Evolutionary conservation across 1,140 invertebrate species (phyloP).

Genomic region (Drosophila arizonae): DNA sequence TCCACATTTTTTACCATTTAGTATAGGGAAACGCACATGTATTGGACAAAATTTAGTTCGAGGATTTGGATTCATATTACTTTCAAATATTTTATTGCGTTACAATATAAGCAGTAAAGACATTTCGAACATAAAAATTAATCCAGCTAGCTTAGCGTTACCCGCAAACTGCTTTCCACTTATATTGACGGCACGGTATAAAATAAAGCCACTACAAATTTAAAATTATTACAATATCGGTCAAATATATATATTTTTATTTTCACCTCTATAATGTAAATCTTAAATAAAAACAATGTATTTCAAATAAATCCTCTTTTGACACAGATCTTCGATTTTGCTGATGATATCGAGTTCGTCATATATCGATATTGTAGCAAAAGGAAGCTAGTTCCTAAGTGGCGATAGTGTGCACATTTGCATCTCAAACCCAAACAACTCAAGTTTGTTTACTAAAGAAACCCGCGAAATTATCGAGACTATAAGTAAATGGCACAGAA

Average conservation of each 20-base stretch:
- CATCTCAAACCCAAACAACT: constrained; percentile 22
- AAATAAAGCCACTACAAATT: not conserved
- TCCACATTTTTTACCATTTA: constrained; percentile 93
- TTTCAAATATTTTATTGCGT: constrained; percentile 89
- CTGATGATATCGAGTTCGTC: not conserved
- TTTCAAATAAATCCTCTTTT: not conserved
- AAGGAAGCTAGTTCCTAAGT: not conserved
- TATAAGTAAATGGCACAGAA: constrained; percentile 43
- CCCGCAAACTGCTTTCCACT: constrained; percentile 86
- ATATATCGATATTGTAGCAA: not conserved
- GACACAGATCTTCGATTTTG: not conserved
- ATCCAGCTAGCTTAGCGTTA: constrained; percentile 87
- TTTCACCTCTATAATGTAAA: not conserved
- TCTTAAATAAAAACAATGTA: not conserved
- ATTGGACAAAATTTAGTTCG: constrained; percentile 93
- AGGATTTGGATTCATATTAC: constrained; percentile 88
- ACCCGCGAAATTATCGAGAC: constrained; percentile 45
- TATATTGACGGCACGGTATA: constrained; percentile 38
- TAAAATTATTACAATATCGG: too few species aligned
- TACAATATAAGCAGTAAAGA: constrained; percentile 87
- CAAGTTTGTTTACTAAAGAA: constrained; percentile 15
- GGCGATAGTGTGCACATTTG: not conserved
- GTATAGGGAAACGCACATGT: constrained; percentile 93
- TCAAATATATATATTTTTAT: not conserved
- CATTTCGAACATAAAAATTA: constrained; percentile 84